Conservation (phyloP, 2,113 vertebrate genomes). For the Pomatorhinus ruficollis region DNA sequence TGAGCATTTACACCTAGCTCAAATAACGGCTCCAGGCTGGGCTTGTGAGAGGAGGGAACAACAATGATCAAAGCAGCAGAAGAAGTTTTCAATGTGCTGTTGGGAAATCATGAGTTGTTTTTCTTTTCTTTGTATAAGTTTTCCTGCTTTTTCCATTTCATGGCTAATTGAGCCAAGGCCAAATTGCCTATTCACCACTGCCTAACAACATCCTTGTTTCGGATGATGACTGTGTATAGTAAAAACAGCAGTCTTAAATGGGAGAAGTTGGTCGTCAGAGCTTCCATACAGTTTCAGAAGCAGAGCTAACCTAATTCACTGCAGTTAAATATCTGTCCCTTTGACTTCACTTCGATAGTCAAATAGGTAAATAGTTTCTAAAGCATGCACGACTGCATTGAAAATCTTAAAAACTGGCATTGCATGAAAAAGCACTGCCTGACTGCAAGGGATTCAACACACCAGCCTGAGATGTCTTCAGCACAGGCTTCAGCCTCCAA, state of each 20-base stretch:
- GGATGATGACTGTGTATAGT: neutral
- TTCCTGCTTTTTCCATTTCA: neutral
- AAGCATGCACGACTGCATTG: neutral
- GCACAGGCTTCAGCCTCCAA: neutral
- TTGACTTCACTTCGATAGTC: neutral
- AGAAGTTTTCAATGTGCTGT: neutral
- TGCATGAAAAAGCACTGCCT: neutral
- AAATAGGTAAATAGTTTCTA: neutral
- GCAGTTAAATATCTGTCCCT: neutral
- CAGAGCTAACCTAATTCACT: neutral
- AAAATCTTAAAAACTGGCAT: neutral
- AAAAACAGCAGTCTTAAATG: neutral
- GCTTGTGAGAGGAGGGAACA: neutral
- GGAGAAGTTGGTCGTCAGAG: neutral
- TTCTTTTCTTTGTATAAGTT: neutral
- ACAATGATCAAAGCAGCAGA: neutral
- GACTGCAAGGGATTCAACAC: neutral
- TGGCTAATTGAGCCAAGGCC: neutral
- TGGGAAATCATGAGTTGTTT: neutral
- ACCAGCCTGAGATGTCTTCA: neutral
- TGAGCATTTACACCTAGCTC: neutral
- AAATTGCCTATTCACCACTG: neutral
- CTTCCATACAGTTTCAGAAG: neutral
- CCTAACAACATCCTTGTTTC: neutral
- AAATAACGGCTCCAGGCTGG: neutral